These are phyloP conservation scores for Nannospalax galili DNA, from an alignment of 2,113 vertebrate species.

Conservation along the genomic window DNA sequence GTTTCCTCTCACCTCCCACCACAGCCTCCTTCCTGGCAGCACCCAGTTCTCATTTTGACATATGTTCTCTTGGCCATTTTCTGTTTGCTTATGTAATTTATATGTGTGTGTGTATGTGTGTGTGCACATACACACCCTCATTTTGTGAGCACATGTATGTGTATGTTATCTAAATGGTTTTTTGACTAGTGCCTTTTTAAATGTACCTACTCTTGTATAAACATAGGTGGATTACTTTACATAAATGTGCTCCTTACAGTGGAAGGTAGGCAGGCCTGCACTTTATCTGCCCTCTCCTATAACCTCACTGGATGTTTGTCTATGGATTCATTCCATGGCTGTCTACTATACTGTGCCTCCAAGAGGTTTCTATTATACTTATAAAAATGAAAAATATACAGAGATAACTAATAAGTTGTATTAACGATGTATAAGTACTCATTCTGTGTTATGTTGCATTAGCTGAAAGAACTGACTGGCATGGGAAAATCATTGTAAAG, in stretches of 20 bases:
- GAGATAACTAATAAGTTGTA: neutral
- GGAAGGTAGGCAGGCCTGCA: neutral
- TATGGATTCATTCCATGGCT: constrained; percentile 2
- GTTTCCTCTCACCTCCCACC: neutral
- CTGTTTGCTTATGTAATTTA: constrained; percentile 3
- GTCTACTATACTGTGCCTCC: neutral
- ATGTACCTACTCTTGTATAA: neutral
- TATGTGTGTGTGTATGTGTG: neutral
- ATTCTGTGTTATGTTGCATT: neutral
- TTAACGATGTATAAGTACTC: constrained; percentile 1
- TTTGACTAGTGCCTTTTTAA: constrained; percentile 18
- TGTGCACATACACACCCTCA: neutral
- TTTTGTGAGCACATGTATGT: neutral
- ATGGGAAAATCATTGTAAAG: constrained; percentile 14
- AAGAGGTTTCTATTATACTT: neutral
- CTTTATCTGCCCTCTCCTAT: neutral
- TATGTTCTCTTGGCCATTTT: neutral
- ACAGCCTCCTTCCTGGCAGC: neutral
- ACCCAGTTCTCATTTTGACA: neutral
- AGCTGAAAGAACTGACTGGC: neutral
- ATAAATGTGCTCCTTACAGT: neutral
- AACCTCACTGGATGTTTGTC: neutral
- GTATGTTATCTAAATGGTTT: neutral
- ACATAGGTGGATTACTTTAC: neutral
- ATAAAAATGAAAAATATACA: constrained; percentile 1